A percentile compares a stretch with the other conserved stretches of the same genome.
Evolutionary conservation across 2,888 invertebrate genomes (phyloP).

Genomic region (Pristionchus japonicus): DNA sequence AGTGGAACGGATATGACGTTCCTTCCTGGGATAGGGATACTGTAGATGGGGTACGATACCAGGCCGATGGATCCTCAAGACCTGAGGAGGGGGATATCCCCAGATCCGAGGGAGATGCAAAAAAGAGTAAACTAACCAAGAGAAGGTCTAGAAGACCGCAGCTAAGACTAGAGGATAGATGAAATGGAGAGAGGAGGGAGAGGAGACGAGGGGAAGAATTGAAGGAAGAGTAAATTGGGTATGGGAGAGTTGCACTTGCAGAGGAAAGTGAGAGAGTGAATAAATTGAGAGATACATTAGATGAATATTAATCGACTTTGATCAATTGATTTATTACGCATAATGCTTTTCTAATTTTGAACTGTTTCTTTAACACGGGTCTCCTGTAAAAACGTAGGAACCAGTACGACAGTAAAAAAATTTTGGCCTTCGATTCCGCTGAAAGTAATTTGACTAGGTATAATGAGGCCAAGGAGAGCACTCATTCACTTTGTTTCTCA

Average conservation of each 20-base stretch:
- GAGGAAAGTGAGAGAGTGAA: not conserved
- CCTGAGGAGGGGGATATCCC: not conserved
- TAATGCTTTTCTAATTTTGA: too few relatives aligned
- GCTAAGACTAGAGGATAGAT: conserved; percentile 51
- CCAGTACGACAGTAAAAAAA: too few relatives aligned
- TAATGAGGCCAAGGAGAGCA: too few relatives aligned
- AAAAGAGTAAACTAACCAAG: not conserved
- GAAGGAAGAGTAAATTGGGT: not conserved
- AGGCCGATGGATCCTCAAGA: not conserved
- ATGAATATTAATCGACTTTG: not conserved
- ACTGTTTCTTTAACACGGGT: not conserved
- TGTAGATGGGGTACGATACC: not conserved
- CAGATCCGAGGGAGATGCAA: not conserved
- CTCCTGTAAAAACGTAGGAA: too few relatives aligned
- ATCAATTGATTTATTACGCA: not conserved
- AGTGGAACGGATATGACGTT: not conserved
- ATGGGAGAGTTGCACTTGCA: not conserved
- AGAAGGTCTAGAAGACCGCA: not conserved
- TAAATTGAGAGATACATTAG: not conserved
- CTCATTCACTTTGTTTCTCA: too few relatives aligned
- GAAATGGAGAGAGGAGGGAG: conserved; percentile 51
- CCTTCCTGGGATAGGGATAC: too few relatives aligned
- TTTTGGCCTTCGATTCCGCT: too few relatives aligned
- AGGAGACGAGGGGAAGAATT: conserved; percentile 48
- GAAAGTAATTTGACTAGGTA: too few relatives aligned